Base-by-base conservation (phyloP, 2,113 vertebrate genomes). In the Larimichthys polyactis region DNA sequence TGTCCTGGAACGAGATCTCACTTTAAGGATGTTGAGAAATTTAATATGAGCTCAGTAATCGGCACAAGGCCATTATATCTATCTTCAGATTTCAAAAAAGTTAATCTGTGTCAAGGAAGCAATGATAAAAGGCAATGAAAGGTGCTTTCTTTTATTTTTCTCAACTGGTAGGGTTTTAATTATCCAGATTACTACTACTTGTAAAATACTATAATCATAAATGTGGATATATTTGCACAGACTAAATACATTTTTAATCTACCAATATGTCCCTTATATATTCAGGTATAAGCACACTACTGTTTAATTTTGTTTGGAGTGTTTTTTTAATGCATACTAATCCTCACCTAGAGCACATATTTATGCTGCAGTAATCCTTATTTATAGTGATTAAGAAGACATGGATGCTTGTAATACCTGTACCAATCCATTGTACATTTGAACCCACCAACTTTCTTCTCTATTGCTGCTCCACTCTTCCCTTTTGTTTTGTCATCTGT, bases 1-100 rank as follows among this genome's bases (percentile, higher is more conserved):
- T 70, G 78, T 88, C 78, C 80, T 86, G 91, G 87, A 91, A 90
- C 62, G 24, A 88, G 81, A 87, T 71, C 81, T 87, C 74, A 55
- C 70, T 89, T 86, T 75, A 85, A 90, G 87, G 83, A 82, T 81
- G 79, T 72, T 5, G 15, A 77, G 77, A 86, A 81, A 82, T 83
- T 89, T 68, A 77, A 86, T 78, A 73, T 66, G 71, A 76, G 79
- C 63, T 72, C 82, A n/a, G 78, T 87, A 84, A 85, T 88, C 62
- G 46, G 24, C 70, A 51, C 66, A 68, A 48, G 58, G 78, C 65
- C 73, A 60, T 87, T 67, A 76, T 59, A 59, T 65, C 55, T 68
- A 64, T 81, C 63, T 57, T 73, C 67, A 75, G 10, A 83, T 85
- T 87, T 83, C 40, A 71, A 75, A 73, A 73, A 76, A 76, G 70